Evolutionary conservation across 2,888 invertebrate genomes (phyloP), one percentile per base, ranked within the genome.

Genomic region (Parnassius smintheus): DNA sequence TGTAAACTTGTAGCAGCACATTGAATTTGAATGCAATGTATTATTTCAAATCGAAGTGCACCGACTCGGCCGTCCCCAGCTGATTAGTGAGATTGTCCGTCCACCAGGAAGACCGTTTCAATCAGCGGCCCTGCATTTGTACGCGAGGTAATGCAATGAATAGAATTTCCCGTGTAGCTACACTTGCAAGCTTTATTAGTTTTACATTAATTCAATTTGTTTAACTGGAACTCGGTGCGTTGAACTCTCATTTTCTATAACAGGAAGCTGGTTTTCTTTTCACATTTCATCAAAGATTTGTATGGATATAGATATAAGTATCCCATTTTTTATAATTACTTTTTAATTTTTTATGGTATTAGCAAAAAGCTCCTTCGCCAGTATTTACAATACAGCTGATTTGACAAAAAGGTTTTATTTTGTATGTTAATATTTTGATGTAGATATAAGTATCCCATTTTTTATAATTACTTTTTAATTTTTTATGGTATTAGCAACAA

Each of bases 131-230:
- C 25, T 22, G 44, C 51, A 25, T 44, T n/a, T 9, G 50, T 58
- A 11, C 46, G 13, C 13, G 44, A 62, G 62, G 62, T 62, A 25
- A 48, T 18, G 13, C 1, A 48, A 51, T 56, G 18, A 35, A 42
- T 45, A 52, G 52, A 50, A 13, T 25, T 35, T 44, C 25, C 11
- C 54, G 41, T 56, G 41, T 55, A 22, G 13, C 45, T 45, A 59
- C 54, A 44, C n/a, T 35, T 22, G 52, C 44, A 10, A 45, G 13
- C 50, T 51, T 52, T 62, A 49, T 58, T 44, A 13, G 44, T 62
- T 56, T 52, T n/a, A 51, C 11, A 57, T 53, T 57, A 62, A 57
- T 62, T 53, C 25, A 25, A 62, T 58, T 62, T 58, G 62, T 44
- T 48, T 62, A 58, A 44, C 25, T 52, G 45, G 52, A 13, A 46